phyloP scores from a whole-genome alignment of 2,888 invertebrate species.

The Fissipunctia ypsillon region DNA sequence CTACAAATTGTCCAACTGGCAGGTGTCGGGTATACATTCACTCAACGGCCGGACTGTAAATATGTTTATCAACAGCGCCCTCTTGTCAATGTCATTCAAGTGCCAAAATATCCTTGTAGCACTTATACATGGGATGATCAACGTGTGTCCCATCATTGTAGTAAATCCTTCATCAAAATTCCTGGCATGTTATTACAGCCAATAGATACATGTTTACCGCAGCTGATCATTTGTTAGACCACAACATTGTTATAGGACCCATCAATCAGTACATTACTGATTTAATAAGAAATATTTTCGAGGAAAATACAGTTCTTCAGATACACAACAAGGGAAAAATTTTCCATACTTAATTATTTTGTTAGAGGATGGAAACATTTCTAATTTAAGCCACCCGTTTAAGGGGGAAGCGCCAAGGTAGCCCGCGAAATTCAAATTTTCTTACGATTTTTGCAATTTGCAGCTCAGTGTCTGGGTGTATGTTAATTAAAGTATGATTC shows the following conservation, averaged over 20 bases:
- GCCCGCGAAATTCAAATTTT: too few relatives aligned
- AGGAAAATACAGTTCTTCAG: background rate
- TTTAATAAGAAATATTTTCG: background rate
- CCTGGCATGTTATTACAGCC: slow-evolving; percentile 1
- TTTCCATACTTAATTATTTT: background rate
- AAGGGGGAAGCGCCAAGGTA: too few relatives aligned
- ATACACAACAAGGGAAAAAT: background rate
- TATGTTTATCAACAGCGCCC: background rate
- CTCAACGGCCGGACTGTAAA: too few relatives aligned
- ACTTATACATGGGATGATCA: background rate
- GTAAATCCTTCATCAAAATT: slow-evolving; percentile 3
- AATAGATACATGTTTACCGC: background rate
- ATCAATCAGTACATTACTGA: slow-evolving; percentile 8
- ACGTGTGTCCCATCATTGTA: slow-evolving; percentile 9
- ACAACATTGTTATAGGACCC: background rate
- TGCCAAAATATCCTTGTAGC: background rate
- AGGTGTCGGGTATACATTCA: too few relatives aligned
- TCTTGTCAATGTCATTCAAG: background rate
- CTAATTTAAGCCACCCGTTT: background rate
- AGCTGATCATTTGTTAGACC: slow-evolving; percentile 3
- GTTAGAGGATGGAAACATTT: background rate
- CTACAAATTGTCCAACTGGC: too few relatives aligned
- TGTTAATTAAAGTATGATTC: too few relatives aligned
- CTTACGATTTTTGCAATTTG: too few relatives aligned
- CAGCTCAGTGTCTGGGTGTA: too few relatives aligned